Base-by-base conservation (phyloP, 1,140 invertebrate genomes). In the Chymomyza costata region DNA sequence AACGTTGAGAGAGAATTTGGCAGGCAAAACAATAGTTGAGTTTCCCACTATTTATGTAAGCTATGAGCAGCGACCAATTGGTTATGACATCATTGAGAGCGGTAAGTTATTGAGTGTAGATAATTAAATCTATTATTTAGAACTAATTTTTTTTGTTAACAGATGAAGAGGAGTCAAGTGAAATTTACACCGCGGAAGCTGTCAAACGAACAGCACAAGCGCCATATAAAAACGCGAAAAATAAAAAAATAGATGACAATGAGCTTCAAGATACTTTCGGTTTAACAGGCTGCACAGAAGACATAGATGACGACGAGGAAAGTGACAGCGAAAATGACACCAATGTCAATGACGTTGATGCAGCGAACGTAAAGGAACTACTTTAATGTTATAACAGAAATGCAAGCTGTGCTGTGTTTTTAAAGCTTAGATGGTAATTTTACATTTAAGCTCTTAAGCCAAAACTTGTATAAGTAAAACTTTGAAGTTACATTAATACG, bases 11-110 rank as follows among this genome's bases (percentile, higher is more conserved):
- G 90, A 91, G 52, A 93, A 92, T 87, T 87, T 95, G 1, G 86
- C 86, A 40, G 90, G 89, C 21, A 94, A 92, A 86, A 89, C 89
- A 34, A 90, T 95, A 44, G 89, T 94, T 25, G 93, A 95, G 86
- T 93, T 90, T 87, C 93, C 93, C 10, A 88, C 88, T 3, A 88
- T 94, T 37, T 89, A 91, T 82, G 87, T 94, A 11, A 86, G 91
- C 19, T 85, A 92, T 3, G 90, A 90, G 41, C 88, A 91, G 61
- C 89, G 90, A 85, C 85, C 85, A 1, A 84, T 87, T 56, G 89
- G 88, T 60, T 91, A 90, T 84, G 88, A 92, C 47, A 87, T 89
- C 44, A 86, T 91, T 39, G 87, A 88, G 11, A 85, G 81, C 51
- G 88, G 84, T 84, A 19, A 37, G 60, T 53, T 6, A 37, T 28